Percentiles rank a stretch among this genome's conserved stretches.
Evolutionary conservation across 2,797 vertebrate genomes (phyloP).

Genomic region (Sphenodon punctatus): DNA sequence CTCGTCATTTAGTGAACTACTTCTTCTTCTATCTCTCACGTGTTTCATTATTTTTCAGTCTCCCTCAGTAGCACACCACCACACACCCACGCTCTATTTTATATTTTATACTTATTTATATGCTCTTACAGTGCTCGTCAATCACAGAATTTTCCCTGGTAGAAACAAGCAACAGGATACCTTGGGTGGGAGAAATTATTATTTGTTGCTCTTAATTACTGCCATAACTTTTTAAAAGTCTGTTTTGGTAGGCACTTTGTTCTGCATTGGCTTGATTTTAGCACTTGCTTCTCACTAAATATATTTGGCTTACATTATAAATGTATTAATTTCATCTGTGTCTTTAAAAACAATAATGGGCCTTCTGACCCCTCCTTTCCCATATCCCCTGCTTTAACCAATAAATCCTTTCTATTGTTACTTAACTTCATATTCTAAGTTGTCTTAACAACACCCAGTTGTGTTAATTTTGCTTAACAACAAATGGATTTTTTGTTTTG

Average conservation of each 20-base stretch:
- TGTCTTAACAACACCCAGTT: constrained; percentile 54
- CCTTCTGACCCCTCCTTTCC: constrained; percentile 56
- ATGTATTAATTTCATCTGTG: constrained; percentile 72
- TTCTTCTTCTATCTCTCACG: constrained; percentile 55
- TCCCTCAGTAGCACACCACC: constrained; percentile 15
- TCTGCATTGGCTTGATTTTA: constrained; percentile 66
- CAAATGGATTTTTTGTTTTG: constrained; percentile 67
- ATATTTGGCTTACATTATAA: constrained; percentile 70
- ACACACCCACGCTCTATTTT: constrained; percentile 19
- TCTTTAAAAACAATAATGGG: constrained; percentile 68
- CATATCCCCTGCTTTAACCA: constrained; percentile 56
- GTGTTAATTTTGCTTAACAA: constrained; percentile 72
- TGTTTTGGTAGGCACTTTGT: constrained; percentile 55
- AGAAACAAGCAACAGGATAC: constrained; percentile 58
- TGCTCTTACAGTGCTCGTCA: constrained; percentile 59
- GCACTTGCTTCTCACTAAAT: constrained; percentile 68
- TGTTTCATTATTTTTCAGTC: constrained; percentile 60
- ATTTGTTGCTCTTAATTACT: constrained; percentile 29
- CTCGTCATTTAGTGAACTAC: constrained; percentile 12
- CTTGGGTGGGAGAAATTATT: constrained; percentile 65
- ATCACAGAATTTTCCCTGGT: constrained; percentile 50
- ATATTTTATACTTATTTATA: constrained; percentile 55
- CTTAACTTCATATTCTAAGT: constrained; percentile 72
- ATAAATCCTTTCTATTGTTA: constrained; percentile 74
- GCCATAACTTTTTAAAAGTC: constrained; percentile 42